Conservation (phyloP, 2,888 invertebrate genomes). For the Netelia melanura region DNA sequence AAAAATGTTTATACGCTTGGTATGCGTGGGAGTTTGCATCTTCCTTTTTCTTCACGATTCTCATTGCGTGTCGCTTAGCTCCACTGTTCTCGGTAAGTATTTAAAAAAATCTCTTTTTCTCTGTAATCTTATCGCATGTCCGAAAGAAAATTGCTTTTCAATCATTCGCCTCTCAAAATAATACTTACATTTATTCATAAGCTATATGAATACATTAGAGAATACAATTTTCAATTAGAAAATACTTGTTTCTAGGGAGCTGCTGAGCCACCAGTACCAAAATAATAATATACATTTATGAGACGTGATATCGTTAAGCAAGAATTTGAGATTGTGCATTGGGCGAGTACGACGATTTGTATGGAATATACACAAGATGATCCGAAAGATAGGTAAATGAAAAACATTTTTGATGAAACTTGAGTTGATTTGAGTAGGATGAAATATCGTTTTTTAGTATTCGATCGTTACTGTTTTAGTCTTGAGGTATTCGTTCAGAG, state of each 20-base stretch:
- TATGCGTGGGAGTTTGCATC: conserved; percentile 74
- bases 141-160: not conserved
- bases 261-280: conserved; percentile 1
- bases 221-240: not conserved
- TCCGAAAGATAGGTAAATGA: conserved; percentile 20
- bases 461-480: conserved; percentile 98
- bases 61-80: not conserved
- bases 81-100: not conserved
- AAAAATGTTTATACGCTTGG: conserved; percentile 72
- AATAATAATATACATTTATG: conserved; percentile 24
- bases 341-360: not conserved
- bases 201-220: conserved; percentile 15
- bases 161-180: conserved; percentile 11
- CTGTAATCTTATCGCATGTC: not conserved
- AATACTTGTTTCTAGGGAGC: conserved; percentile 18
- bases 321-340: not conserved
- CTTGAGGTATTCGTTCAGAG: conserved; percentile 96
- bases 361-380: conserved; percentile 53
- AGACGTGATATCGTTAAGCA: not conserved
- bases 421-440: not conserved
- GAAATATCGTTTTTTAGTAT: conserved; percentile 87
- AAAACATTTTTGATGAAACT: conserved; percentile 28
- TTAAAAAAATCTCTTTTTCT: not conserved
- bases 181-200: conserved; percentile 46
- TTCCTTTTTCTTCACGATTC: conserved; percentile 27